Evolutionary conservation across 2,888 invertebrate genomes (phyloP), one percentile per base, ranked within the genome.

Genomic region (Andrena bicolor): DNA sequence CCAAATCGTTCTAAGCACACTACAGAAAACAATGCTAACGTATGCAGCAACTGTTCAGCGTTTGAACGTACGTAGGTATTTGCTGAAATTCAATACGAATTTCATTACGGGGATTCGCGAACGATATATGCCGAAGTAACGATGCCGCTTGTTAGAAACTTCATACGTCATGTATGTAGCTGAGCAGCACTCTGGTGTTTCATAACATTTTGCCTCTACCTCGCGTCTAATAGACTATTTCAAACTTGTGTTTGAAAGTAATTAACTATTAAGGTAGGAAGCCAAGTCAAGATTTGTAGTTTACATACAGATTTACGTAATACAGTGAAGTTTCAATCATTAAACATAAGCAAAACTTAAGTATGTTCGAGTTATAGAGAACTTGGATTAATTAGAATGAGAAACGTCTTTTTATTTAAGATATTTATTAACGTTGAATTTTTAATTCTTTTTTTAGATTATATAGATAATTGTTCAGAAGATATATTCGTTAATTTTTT

Each of bases 41-140:
- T 20, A 20, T 30, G 26, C 7, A 20, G 30, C 20, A 60, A 70
- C 13, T 48, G 8, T n/a, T 13, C 16, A 5, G 49, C 7, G 10
- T 49, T 30, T n/a, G 48, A 20, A 60, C 20, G 16, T n/a, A 60
- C 26, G 23, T n/a, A 6, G 16, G 13, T 32, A 49, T 35, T 13
- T 13, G 16, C 28, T 16, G 61, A 73, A 73, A 72, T 51, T 49
- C 35, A 20, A 28, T 13, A 60, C 26, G 26, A 61, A 75, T 63
- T 49, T 61, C 73, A 28, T 53, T 63, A 41, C 28, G 2, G 6
- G 28, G 60, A 60, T 16, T 28, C 8, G 16, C 48, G 13, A 8
- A 64, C 23, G 30, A 61, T 69, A 20, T 26, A 35, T 35, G 16
- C 13, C 28, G 28, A 58, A 30, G 16, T 41, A 69, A 74, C 16